phyloP scores from a whole-genome alignment of 1,140 invertebrate species.

The Magallana angulata region DNA sequence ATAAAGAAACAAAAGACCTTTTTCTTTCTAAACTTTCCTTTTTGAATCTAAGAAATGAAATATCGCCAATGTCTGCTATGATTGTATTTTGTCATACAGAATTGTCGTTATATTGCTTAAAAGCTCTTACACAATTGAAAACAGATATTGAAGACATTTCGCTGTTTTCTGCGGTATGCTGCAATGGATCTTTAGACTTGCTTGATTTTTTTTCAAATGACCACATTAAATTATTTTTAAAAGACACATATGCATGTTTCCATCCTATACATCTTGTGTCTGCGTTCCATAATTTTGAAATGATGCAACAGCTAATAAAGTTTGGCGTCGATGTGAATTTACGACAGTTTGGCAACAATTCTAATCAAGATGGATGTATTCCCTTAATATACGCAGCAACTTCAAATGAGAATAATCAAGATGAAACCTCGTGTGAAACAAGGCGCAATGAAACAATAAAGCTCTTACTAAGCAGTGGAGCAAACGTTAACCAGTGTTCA shows the following conservation, averaged over 20 bases:
- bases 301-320: neutral
- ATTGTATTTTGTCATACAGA: neutral
- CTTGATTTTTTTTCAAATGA: neutral
- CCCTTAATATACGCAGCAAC: too few species aligned
- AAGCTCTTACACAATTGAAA: neutral
- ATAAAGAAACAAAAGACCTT: neutral
- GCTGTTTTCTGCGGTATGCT: neutral
- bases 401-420: too few species aligned
- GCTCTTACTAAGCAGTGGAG: neutral
- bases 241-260: neutral
- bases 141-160: neutral
- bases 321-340: neutral
- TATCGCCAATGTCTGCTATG: neutral
- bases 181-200: neutral
- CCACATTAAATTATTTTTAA: neutral
- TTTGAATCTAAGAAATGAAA: neutral
- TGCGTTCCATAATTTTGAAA: neutral
- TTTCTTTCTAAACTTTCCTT: neutral
- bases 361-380: too few species aligned
- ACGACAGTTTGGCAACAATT: too few species aligned
- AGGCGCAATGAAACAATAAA: too few species aligned
- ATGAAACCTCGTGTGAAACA: too few species aligned
- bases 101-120: neutral
- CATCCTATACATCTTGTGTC: neutral
- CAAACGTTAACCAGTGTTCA: neutral